Percentiles rank a stretch among this genome's conserved stretches.
Evolutionary conservation across 2,888 invertebrate genomes (phyloP).

Genomic region (Tipula unca): DNA sequence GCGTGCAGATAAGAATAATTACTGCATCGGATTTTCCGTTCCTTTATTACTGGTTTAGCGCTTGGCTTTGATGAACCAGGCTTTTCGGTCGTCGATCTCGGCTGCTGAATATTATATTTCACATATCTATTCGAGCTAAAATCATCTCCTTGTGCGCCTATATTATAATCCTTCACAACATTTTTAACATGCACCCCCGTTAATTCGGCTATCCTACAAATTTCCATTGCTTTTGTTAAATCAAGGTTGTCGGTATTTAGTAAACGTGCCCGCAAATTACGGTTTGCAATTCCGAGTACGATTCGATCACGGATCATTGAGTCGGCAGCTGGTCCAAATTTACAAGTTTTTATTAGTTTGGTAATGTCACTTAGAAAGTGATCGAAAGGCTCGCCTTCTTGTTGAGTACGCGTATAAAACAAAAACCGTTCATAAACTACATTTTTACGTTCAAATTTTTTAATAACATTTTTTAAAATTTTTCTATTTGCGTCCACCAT

Average conservation of each 20-base stretch:
- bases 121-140: neutral
- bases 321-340: slow-evolving; percentile 27
- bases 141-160: neutral
- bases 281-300: slow-evolving; percentile 28
- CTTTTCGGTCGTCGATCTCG: neutral
- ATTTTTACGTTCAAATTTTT: slow-evolving; percentile 20
- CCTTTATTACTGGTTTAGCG: neutral
- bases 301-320: slow-evolving; percentile 29
- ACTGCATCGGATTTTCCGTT: neutral
- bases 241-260: slow-evolving; percentile 26
- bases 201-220: slow-evolving; percentile 26
- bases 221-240: slow-evolving; percentile 25
- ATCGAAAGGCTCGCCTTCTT: slow-evolving; percentile 22
- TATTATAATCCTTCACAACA: neutral
- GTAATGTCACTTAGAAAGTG: slow-evolving; percentile 20
- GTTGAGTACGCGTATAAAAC: slow-evolving; percentile 23
- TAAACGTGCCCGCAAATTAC: slow-evolving; percentile 26
- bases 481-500: neutral
- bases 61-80: neutral
- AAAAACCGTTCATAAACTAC: slow-evolving; percentile 24
- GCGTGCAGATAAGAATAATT: neutral
- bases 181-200: slow-evolving; percentile 24
- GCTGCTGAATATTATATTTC: neutral
- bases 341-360: slow-evolving; percentile 26
- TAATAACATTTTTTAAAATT: neutral